phyloP scores from a whole-genome alignment of 37 sponge, comb jelly and placozoan genomes.

The Mnemiopsis leidyi region DNA sequence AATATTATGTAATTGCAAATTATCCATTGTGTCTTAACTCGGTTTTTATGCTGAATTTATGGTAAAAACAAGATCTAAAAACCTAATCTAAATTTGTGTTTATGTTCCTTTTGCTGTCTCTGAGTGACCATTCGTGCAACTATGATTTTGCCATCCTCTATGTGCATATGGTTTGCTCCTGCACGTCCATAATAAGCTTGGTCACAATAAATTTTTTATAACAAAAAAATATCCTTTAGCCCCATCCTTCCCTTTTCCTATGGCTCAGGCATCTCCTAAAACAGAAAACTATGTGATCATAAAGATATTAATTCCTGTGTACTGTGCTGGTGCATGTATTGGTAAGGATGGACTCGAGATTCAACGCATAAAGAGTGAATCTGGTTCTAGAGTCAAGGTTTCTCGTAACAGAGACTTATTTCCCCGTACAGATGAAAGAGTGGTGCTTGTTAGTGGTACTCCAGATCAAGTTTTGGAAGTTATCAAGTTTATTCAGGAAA shows the following conservation, averaged over 20 bases:
- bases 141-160: neutral
- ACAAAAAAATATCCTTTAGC: neutral
- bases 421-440: conserved; percentile 50
- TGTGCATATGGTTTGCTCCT: neutral
- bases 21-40: neutral
- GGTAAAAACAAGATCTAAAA: too few relatives aligned
- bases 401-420: conserved; percentile 51
- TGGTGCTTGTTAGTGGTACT: conserved; percentile 55
- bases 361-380: conserved; percentile 52
- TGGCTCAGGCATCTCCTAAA: conserved; percentile 64
- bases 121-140: neutral
- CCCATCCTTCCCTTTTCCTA: conserved; percentile 40
- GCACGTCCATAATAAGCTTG: too few relatives aligned
- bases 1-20: neutral
- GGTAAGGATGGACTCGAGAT: conserved; percentile 64
- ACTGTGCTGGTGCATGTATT: conserved; percentile 64
- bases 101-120: neutral
- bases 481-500: conserved; percentile 58
- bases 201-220: neutral
- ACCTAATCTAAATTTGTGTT: neutral
- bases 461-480: conserved; percentile 64
- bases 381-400: conserved; percentile 42
- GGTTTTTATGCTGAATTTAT: neutral
- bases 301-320: conserved; percentile 53
- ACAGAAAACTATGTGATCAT: conserved; percentile 64